Conservation (phyloP, 37 sponge, comb jelly and placozoan species). For the Diacarnus erythraeanus region DNA sequence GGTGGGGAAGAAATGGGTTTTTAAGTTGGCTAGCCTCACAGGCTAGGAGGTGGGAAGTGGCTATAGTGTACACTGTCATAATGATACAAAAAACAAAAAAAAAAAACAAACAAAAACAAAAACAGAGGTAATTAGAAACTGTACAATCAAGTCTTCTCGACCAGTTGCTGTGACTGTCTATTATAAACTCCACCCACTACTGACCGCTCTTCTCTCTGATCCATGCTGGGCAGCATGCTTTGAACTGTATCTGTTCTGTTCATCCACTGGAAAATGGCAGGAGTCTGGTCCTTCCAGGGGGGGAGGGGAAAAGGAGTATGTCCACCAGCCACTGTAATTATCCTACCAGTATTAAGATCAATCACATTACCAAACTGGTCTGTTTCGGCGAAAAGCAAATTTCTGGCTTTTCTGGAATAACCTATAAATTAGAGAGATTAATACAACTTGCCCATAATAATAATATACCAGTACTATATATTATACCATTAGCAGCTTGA, state of each 20-base stretch:
- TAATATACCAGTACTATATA: background rate
- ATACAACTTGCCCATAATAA: background rate
- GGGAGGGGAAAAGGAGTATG: slow-evolving; percentile 23
- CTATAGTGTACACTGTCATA: no score
- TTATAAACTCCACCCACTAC: no score
- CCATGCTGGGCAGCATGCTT: background rate
- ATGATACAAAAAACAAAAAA: no score
- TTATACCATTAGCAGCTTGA: background rate
- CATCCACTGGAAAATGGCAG: slow-evolving; percentile 15
- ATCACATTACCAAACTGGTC: slow-evolving; percentile 71
- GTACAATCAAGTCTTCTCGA: no score
- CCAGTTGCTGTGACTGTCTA: no score
- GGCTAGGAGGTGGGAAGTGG: no score
- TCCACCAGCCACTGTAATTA: slow-evolving; percentile 35
- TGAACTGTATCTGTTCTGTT: background rate
- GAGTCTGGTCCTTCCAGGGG: slow-evolving; percentile 49
- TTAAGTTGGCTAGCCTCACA: no score
- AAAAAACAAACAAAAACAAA: no score
- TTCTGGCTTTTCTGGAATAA: slow-evolving; percentile 14
- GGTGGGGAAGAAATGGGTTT: no score
- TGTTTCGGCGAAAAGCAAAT: slow-evolving; percentile 36
- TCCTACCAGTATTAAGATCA: slow-evolving; percentile 46
- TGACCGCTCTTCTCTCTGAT: no score
- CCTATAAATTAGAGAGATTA: background rate
- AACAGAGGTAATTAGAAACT: no score